A percentile compares a stretch with the other conserved stretches of the same genome.
Conservation (phyloP, 2,113 vertebrate species). For the Serinus canaria region DNA sequence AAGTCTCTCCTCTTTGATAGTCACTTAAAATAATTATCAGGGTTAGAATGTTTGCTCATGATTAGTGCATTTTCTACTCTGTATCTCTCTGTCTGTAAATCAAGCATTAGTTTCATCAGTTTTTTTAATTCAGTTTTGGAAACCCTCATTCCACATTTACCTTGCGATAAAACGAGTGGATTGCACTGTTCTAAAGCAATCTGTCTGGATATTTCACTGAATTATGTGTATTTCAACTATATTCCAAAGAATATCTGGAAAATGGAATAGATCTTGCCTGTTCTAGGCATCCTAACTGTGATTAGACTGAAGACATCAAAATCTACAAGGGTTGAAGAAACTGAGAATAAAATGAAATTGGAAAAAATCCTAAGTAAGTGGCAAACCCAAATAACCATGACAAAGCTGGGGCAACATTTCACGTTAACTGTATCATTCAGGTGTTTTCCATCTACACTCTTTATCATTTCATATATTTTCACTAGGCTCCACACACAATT, state of each 20-base stretch:
- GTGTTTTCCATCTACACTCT: neutral
- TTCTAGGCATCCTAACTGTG: neutral
- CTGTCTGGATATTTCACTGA: neutral
- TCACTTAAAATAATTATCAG: neutral
- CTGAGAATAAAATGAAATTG: neutral
- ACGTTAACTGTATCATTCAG: neutral
- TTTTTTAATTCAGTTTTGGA: neutral
- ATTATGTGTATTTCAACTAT: neutral
- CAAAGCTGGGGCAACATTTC: neutral
- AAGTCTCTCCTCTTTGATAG: neutral
- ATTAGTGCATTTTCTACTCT: neutral
- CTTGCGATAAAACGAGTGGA: neutral
- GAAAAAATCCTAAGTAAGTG: neutral
- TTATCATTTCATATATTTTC: slow-evolving; percentile 7
- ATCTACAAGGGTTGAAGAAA: neutral
- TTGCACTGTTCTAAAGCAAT: neutral
- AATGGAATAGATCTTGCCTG: neutral
- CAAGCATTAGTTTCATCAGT: neutral
- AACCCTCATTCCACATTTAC: neutral
- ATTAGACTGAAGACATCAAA: neutral
- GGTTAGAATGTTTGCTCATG: neutral
- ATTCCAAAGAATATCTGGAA: neutral
- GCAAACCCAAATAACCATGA: neutral
- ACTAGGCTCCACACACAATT: neutral
- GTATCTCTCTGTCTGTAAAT: neutral